Conservation (phyloP, 1,140 invertebrate genomes). For the Procambarus clarkii region DNA sequence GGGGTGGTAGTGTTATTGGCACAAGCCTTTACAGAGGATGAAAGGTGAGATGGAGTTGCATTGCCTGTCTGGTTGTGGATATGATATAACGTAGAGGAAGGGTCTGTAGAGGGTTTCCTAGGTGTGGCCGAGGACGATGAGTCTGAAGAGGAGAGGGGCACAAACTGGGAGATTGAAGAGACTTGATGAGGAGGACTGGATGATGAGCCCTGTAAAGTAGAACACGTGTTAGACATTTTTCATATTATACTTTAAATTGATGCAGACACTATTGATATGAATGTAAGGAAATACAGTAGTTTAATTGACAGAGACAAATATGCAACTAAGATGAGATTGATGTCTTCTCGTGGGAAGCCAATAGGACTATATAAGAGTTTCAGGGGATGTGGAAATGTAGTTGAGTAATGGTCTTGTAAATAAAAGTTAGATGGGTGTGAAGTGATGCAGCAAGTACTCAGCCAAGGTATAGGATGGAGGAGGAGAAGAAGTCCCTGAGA, state of each 20-base stretch:
- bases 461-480: too few species aligned
- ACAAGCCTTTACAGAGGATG: constrained; percentile 17
- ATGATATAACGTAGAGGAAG: constrained; percentile 19
- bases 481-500: too few species aligned
- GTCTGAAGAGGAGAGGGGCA: constrained; percentile 42
- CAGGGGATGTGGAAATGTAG: too few species aligned
- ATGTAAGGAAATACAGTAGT: too few species aligned
- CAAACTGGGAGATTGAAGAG: constrained; percentile 47
- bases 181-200: not conserved
- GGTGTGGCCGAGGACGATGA: constrained; percentile 59
- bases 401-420: too few species aligned
- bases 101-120: constrained; percentile 29
- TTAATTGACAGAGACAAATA: too few species aligned
- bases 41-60: constrained; percentile 11
- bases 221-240: not conserved
- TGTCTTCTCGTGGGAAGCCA: too few species aligned
- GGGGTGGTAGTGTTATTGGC: not conserved
- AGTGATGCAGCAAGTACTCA: too few species aligned
- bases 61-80: not conserved
- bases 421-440: too few species aligned
- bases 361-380: too few species aligned
- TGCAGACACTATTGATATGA: too few species aligned
- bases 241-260: not conserved
- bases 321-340: too few species aligned
- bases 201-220: constrained; percentile 34